phyloP scores from a whole-genome alignment of 2,113 vertebrate genomes.

The Neopipo cinnamomea region DNA sequence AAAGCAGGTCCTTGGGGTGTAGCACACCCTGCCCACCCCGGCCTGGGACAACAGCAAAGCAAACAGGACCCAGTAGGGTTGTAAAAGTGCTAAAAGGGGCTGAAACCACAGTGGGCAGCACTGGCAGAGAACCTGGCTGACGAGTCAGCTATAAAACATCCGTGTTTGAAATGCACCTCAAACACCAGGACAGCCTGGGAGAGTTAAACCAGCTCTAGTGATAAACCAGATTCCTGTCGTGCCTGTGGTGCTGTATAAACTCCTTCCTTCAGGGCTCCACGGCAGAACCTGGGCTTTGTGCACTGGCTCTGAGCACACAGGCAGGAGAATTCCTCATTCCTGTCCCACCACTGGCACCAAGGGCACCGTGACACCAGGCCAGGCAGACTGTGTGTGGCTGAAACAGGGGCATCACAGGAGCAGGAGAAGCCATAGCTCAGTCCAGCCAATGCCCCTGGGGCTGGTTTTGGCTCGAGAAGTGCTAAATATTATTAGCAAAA shows the following conservation, averaged over 20 bases:
- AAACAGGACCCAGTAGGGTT: neutral
- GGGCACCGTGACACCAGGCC: fast-evolving
- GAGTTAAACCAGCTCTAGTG: neutral
- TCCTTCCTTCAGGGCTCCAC: neutral
- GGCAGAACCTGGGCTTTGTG: neutral
- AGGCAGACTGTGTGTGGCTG: neutral
- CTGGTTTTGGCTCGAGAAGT: neutral
- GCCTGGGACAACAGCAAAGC: neutral
- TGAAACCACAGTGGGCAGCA: neutral
- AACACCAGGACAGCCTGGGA: neutral
- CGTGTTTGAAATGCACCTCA: neutral
- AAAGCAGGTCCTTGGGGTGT: fast-evolving
- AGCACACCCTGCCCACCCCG: neutral
- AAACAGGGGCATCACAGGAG: neutral
- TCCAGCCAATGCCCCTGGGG: neutral
- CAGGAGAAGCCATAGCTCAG: neutral
- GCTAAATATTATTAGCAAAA: neutral
- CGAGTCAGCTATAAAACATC: neutral
- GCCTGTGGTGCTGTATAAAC: neutral
- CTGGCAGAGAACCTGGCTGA: neutral
- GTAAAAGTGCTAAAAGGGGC: neutral
- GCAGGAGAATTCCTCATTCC: neutral
- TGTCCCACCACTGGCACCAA: neutral
- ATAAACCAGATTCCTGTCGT: neutral
- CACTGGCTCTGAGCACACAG: fast-evolving